Percentiles rank a stretch among this genome's conserved stretches.
phyloP scores from a whole-genome alignment of 35 echinoderm and acorn worm species.

The Holothuria glaberrima region DNA sequence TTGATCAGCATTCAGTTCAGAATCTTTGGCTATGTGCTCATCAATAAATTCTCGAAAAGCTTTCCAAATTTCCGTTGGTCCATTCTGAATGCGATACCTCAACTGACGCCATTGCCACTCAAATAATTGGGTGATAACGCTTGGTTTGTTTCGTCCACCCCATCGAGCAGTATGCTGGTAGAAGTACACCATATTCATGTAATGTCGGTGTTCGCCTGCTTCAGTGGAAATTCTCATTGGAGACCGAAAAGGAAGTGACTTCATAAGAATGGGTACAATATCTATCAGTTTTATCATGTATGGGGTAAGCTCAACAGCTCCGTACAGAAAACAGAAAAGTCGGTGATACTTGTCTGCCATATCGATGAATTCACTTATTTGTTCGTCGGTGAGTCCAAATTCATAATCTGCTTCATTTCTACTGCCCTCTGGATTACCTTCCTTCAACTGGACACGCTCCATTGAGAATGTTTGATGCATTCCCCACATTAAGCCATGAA shows the following conservation, averaged over 20 bases:
- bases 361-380: conserved; percentile 6
- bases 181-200: not conserved
- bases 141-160: conserved; percentile 46
- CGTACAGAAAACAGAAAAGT: conserved; percentile 42
- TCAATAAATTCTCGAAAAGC: not conserved
- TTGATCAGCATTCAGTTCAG: not conserved
- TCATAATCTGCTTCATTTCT: conserved; percentile 19
- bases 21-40: not conserved
- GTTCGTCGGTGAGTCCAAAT: conserved; percentile 14
- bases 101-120: conserved; percentile 45
- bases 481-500: conserved; percentile 15
- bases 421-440: not conserved
- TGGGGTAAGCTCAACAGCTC: conserved; percentile 25
- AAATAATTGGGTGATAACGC: conserved; percentile 29
- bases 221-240: conserved; percentile 59
- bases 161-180: conserved; percentile 57
- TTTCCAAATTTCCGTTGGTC: not conserved
- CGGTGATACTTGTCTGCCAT: conserved; percentile 52
- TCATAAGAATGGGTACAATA: conserved; percentile 39
- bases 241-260: conserved; percentile 49
- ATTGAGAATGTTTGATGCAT: conserved; percentile 25
- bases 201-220: conserved; percentile 40
- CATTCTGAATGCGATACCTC: conserved; percentile 38
- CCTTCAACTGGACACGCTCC: not conserved
- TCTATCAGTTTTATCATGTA: conserved; percentile 67